Percentiles rank a stretch among this genome's conserved stretches.
Evolutionary conservation across 2,797 vertebrate species (phyloP).

Genomic region (Enteromius fasciolatus): DNA sequence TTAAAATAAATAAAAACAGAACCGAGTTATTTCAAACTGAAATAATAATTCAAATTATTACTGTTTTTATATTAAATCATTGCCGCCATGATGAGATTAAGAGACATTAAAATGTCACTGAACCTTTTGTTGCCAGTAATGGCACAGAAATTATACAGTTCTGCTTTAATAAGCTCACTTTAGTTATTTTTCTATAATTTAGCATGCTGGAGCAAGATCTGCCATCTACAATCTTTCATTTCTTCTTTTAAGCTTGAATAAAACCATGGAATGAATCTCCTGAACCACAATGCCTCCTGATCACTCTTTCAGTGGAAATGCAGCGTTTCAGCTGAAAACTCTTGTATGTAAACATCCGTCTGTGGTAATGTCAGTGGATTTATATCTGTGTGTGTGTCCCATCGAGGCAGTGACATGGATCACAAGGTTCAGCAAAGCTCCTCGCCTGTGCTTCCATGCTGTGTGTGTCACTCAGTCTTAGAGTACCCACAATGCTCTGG

Average conservation of each 20-base stretch:
- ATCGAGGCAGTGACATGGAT: constrained; percentile 32
- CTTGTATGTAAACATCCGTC: background rate
- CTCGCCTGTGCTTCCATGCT: background rate
- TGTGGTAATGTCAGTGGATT: constrained; percentile 2
- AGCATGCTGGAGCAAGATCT: background rate
- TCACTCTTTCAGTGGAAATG: constrained; percentile 9
- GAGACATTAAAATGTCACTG: background rate
- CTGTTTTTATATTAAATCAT: background rate
- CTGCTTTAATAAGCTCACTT: constrained; percentile 34
- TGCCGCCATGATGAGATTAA: background rate
- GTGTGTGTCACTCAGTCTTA: constrained; percentile 24
- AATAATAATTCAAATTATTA: background rate
- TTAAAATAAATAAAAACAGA: background rate
- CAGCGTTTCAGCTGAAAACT: constrained; percentile 27
- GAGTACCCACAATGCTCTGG: constrained; percentile 34
- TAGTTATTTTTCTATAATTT: background rate
- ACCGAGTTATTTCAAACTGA: background rate
- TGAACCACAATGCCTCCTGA: background rate
- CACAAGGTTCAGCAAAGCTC: constrained; percentile 16
- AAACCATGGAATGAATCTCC: background rate
- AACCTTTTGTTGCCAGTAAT: background rate
- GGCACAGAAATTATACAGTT: background rate
- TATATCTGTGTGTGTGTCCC: background rate
- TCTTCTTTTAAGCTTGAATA: constrained; percentile 22
- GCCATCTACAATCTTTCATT: background rate